phyloP scores from a whole-genome alignment of 2,888 invertebrate genomes.

The Watsonalla binaria region DNA sequence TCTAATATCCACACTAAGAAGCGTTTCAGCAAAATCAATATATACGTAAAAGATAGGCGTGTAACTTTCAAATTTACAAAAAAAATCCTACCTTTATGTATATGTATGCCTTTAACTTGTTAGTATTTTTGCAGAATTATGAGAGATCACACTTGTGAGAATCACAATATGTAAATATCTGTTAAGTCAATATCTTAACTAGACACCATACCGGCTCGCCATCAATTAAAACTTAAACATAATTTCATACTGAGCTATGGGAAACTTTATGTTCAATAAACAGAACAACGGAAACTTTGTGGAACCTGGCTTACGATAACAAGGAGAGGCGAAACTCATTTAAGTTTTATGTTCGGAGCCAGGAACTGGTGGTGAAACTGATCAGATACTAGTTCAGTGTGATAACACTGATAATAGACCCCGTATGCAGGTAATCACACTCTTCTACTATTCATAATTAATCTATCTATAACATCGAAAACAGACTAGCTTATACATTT shows the following conservation, averaged over 20 bases:
- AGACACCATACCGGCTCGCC: constrained; percentile 18
- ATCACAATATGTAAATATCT: no score
- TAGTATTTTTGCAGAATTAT: no score
- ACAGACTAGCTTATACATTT: no score
- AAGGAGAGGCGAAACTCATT: constrained; percentile 68
- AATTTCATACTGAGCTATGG: constrained; percentile 53
- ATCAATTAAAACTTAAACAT: constrained; percentile 59
- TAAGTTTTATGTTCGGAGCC: constrained; percentile 64
- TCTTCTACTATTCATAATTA: neutral
- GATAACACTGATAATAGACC: constrained; percentile 26
- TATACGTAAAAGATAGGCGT: no score
- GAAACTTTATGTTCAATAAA: constrained; percentile 55
- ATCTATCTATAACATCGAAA: neutral
- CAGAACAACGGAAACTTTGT: constrained; percentile 55
- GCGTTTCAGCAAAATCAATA: no score
- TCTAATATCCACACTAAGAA: no score
- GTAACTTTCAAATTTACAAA: no score
- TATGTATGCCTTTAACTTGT: no score
- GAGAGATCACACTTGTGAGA: no score
- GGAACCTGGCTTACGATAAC: constrained; percentile 62
- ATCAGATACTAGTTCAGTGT: constrained; percentile 37
- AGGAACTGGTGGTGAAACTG: constrained; percentile 38
- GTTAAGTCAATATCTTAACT: no score
- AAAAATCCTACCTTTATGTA: no score
- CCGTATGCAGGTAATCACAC: constrained; percentile 20